Base-by-base conservation (phyloP, 2,888 invertebrate genomes). In the Alloscopus bannaensis region DNA sequence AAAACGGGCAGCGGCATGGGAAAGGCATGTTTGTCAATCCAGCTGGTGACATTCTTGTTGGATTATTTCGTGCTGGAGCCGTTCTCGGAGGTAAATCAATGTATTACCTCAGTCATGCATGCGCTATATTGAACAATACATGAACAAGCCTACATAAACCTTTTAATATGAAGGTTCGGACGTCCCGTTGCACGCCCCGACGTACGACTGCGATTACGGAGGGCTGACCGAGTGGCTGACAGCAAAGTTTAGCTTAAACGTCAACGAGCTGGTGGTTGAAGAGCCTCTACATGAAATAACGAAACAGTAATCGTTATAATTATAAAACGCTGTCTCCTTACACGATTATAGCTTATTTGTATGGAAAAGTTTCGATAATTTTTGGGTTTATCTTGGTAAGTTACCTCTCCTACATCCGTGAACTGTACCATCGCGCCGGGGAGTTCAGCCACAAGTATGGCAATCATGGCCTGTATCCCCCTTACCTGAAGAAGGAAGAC, bases 1-100 rank as follows among this genome's bases (percentile, higher is more conserved):
- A 72, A 31, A 71, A 81, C 31, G 84, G 85, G 11, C 81, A 81
- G 28, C 64, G 83, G n/a, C 52, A 81, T 40, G 81, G 82, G 0
- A 84, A 82, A 47, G 85, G 85, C 20, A 70, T 83, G 20, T 84
- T 81, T 52, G 69, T 83, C 0, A 83, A 84, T 69, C 81, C 84
- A 1, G 82, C 80, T 20, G 84, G 85, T 11, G 82, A 83, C 52
- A 62, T 83, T 18, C 26, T 84, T 0, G 50, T 81, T 8, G 80
- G 80, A 11, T 20, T 83, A 29, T 83, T 85, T 68, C 28, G 80
- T 29, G 65, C 77, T 26, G 83, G 83, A 18, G 45, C 68, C 20
- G 69, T 84, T 60, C 36, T 76, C 11, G 81, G 83, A 36, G 81
- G 79, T 29, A 40, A 3, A n/a, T 6, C 24, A 36, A 13, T 36